Percentiles rank a stretch among this genome's conserved stretches.
These are phyloP conservation scores for Scopus umbretta DNA, from an alignment of 2,113 vertebrate species.

Conservation along the genomic window DNA sequence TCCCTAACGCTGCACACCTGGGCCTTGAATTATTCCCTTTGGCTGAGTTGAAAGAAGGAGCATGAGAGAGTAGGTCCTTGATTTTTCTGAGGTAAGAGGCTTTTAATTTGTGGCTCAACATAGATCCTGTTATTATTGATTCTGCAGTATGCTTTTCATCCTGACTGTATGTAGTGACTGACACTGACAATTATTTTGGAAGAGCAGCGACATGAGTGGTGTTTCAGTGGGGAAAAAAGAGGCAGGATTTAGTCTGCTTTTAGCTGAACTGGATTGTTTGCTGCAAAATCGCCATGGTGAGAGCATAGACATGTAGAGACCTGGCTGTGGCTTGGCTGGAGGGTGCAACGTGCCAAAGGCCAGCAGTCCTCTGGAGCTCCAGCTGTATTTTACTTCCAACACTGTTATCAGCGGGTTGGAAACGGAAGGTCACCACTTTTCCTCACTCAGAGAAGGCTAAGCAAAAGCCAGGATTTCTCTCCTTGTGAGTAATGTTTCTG, in stretches of 20 bases:
- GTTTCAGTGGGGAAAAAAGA: not conserved
- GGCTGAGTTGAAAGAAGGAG: not conserved
- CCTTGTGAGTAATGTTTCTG: not conserved
- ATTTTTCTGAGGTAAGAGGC: not conserved
- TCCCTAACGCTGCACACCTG: not conserved
- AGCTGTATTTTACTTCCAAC: not conserved
- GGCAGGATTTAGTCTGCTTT: not conserved
- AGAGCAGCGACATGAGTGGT: not conserved
- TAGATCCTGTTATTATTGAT: not conserved
- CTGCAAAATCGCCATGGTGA: not conserved
- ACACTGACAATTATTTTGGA: not conserved
- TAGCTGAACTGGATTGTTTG: not conserved
- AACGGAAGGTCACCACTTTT: not conserved
- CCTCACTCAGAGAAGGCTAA: not conserved
- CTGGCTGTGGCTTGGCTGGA: not conserved
- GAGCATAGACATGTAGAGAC: not conserved
- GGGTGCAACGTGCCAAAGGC: not conserved
- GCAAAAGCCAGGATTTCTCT: not conserved
- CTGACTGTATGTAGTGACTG: not conserved
- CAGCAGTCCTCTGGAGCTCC: not conserved
- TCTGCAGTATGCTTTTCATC: not conserved
- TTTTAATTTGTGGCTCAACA: not conserved
- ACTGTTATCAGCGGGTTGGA: not conserved
- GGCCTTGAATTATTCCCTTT: not conserved
- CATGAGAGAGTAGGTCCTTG: not conserved